Evolutionary conservation across 1,140 invertebrate species (phyloP), one percentile per base, ranked within the genome.

Genomic region (Macrobrachium rosenbergii): DNA sequence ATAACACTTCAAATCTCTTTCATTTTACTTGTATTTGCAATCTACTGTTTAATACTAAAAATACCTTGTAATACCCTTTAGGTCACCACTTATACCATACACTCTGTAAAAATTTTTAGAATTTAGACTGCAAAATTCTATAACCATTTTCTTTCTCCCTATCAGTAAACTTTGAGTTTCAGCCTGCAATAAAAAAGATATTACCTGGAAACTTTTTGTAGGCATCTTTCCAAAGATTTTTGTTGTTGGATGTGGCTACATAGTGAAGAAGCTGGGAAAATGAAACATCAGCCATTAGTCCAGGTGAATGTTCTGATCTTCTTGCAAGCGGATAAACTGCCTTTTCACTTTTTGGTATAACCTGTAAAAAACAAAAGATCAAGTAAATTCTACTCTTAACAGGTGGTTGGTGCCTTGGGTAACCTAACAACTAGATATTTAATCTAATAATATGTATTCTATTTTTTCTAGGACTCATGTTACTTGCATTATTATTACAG

Each of bases 201-300:
- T 43, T n/a, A 87, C 85, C 85, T 63, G 78, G 81, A 67, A 75
- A 87, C 64, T 81, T 87, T 72, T 87, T 87, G 58, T 72, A 87
- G 5, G 85, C 85, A 87, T 87, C 85, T 75, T 87, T 87, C 85
- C 85, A 87, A 37, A 87, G 63, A 62, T 87, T 87, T 62, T 87
- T 87, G 78, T 63, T 87, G 73, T 87, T 87, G 67, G 85, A 87
- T n/a, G 85, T 87, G n/a, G 85, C 77, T 23, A 87, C 85, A 87
- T 87, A 87, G 60, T 87, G 85, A 73, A 87, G 85, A 19, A 87
- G 43, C 43, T 87, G 85, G 1, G 85, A 87, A 45, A 60, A 87
- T 14, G 85, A 87, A 23, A 87, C 69, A 80, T 87, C 85, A 63
- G 78, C 77, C 69, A 82, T 23, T 21, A 87, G 16, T 2, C 85